Percentiles rank a stretch among this genome's conserved stretches.
These are phyloP conservation scores for Andrena bicolor DNA, from an alignment of 2,888 invertebrate genomes.

Conservation along the genomic window DNA sequence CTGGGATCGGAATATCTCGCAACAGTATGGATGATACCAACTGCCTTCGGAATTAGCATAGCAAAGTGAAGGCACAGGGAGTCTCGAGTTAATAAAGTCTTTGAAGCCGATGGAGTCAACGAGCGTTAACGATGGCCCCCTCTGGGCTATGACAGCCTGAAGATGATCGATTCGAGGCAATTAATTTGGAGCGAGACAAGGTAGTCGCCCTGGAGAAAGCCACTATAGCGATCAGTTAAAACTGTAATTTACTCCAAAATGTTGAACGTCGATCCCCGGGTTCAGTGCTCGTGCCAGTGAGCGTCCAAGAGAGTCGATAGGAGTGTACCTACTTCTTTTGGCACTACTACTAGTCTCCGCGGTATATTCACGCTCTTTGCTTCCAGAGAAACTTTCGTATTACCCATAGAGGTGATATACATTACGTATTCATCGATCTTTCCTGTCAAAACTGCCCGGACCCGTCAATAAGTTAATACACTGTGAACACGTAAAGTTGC, in stretches of 20 bases:
- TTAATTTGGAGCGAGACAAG: background rate
- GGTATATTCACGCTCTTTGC: too few species aligned
- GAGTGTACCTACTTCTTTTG: too few species aligned
- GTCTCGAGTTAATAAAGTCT: background rate
- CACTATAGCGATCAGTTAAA: background rate
- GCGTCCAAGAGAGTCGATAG: background rate
- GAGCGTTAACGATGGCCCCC: background rate
- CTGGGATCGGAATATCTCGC: background rate
- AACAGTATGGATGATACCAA: background rate
- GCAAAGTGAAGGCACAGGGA: background rate
- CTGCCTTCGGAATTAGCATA: background rate
- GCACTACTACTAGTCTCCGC: too few species aligned
- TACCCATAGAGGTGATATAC: too few species aligned
- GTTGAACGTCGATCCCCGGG: too few species aligned
- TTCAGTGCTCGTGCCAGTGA: background rate
- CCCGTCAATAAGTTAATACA: too few species aligned
- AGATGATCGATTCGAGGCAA: constrained; percentile 6
- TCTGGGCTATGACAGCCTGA: background rate
- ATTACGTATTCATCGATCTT: too few species aligned
- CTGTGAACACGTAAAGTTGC: too few species aligned
- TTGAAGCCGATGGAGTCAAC: background rate
- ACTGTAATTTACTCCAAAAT: background rate
- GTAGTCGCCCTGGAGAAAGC: background rate
- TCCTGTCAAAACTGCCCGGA: too few species aligned
- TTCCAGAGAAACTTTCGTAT: too few species aligned